These are phyloP conservation scores for Thymelicus sylvestris DNA, from an alignment of 2,888 invertebrate genomes.

Conservation along the genomic window DNA sequence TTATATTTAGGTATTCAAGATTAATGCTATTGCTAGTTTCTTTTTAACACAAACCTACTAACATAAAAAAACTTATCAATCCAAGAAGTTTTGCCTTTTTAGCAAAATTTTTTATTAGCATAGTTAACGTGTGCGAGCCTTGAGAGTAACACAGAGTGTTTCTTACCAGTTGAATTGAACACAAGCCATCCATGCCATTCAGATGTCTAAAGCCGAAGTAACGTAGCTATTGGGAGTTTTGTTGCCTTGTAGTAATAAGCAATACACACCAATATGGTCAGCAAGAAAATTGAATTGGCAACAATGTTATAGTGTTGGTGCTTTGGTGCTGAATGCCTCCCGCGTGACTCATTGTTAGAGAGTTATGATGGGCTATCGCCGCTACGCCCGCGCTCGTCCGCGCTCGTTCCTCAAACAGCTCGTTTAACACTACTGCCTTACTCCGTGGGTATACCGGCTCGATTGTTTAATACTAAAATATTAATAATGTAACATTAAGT, in stretches of 20 bases:
- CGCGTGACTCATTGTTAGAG: constrained; percentile 66
- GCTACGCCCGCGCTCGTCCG: constrained; percentile 13
- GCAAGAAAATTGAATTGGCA: constrained; percentile 80
- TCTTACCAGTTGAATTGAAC: not conserved
- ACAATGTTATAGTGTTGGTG: constrained; percentile 62
- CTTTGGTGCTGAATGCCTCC: constrained; percentile 80
- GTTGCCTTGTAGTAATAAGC: constrained; percentile 50
- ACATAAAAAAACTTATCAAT: no score
- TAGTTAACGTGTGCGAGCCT: no score
- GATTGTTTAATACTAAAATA: constrained; percentile 4
- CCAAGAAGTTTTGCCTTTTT: no score
- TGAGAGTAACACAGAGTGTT: no score
- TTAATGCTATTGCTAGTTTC: no score
- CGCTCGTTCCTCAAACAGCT: constrained; percentile 13
- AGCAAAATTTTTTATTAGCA: no score
- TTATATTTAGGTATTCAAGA: no score
- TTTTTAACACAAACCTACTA: no score
- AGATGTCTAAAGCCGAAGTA: constrained; percentile 24
- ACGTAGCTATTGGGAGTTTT: constrained; percentile 29
- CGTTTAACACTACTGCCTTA: constrained; percentile 9
- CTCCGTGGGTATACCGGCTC: not conserved
- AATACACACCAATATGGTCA: constrained; percentile 67
- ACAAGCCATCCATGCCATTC: constrained; percentile 19
- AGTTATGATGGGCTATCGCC: constrained; percentile 66
- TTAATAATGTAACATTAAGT: not conserved